Evolutionary conservation across 2,888 invertebrate genomes (phyloP).

Genomic region (Mesoligia furuncula): DNA sequence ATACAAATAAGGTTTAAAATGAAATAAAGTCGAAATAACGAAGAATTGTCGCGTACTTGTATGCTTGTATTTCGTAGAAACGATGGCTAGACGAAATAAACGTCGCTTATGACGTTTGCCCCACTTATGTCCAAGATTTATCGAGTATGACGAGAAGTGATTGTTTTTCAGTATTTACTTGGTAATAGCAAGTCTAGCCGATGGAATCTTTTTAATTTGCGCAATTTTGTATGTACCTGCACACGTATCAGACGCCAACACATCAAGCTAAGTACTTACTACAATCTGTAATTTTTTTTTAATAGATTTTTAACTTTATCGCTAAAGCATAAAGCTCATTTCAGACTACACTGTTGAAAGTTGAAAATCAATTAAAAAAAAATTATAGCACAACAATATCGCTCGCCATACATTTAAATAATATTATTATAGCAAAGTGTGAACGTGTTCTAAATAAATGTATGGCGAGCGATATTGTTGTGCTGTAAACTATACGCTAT

Average conservation of each 20-base stretch:
- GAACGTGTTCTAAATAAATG: too few relatives aligned
- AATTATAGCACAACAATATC: too few relatives aligned
- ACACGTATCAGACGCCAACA: background rate
- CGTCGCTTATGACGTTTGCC: constrained; percentile 73
- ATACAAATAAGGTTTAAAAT: constrained; percentile 69
- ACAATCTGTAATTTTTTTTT: too few relatives aligned
- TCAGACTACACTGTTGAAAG: too few relatives aligned
- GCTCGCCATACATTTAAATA: too few relatives aligned
- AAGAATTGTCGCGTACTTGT: constrained; percentile 66
- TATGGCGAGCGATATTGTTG: too few relatives aligned
- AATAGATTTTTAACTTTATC: too few relatives aligned
- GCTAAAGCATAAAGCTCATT: too few relatives aligned
- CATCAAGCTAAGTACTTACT: too few relatives aligned
- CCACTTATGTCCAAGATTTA: constrained; percentile 67
- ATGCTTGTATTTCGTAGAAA: constrained; percentile 72
- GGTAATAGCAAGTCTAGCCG: constrained; percentile 59
- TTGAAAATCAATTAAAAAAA: too few relatives aligned
- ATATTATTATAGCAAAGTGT: too few relatives aligned
- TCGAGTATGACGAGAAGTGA: constrained; percentile 56
- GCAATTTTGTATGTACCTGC: constrained; percentile 15
- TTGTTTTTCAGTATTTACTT: constrained; percentile 40
- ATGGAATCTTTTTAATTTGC: constrained; percentile 36
- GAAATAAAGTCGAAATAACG: constrained; percentile 42
- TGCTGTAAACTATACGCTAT: too few relatives aligned
- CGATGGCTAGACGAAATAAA: constrained; percentile 79